phyloP scores from a whole-genome alignment of 2,888 invertebrate species.

The Herminia tarsipennalis region DNA sequence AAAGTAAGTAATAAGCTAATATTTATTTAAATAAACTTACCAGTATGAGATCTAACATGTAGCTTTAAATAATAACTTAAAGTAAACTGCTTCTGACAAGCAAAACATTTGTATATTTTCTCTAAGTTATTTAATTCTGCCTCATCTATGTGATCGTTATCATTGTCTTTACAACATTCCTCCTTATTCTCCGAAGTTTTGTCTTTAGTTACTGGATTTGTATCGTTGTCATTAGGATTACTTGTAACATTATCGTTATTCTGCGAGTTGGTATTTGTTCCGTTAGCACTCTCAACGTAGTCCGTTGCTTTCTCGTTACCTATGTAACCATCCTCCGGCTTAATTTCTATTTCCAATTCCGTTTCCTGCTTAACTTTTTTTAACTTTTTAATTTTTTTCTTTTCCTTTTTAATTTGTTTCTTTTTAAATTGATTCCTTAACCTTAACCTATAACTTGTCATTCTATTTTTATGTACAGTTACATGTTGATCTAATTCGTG shows the following conservation, averaged over 20 bases:
- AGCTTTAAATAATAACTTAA: conserved; percentile 76
- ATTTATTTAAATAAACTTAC: conserved; percentile 41
- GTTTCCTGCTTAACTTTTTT: conserved; percentile 50
- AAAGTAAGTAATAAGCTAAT: too few species aligned
- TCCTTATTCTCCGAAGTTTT: conserved; percentile 5
- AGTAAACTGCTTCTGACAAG: conserved; percentile 73
- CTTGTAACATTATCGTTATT: conserved; percentile 8
- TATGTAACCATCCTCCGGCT: conserved; percentile 77
- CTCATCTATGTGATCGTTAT: conserved; percentile 18
- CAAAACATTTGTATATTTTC: conserved; percentile 78
- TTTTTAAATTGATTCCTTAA: conserved; percentile 66
- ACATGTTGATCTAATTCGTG: conserved; percentile 71
- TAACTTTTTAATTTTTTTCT: conserved; percentile 60
- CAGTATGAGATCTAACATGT: conserved; percentile 78
- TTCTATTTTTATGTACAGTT: conserved; percentile 66
- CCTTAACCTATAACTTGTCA: conserved; percentile 74
- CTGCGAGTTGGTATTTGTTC: not conserved
- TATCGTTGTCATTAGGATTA: conserved; percentile 1
- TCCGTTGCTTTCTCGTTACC: conserved; percentile 65
- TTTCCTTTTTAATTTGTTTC: conserved; percentile 65
- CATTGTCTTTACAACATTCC: conserved; percentile 15
- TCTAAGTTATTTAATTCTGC: conserved; percentile 55
- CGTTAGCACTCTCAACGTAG: conserved; percentile 27
- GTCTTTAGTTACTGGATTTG: conserved; percentile 9
- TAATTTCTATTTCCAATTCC: conserved; percentile 63